A percentile compares a stretch with the other conserved stretches of the same genome.
phyloP scores from a whole-genome alignment of 2,113 vertebrate species.

The Geococcyx californianus region DNA sequence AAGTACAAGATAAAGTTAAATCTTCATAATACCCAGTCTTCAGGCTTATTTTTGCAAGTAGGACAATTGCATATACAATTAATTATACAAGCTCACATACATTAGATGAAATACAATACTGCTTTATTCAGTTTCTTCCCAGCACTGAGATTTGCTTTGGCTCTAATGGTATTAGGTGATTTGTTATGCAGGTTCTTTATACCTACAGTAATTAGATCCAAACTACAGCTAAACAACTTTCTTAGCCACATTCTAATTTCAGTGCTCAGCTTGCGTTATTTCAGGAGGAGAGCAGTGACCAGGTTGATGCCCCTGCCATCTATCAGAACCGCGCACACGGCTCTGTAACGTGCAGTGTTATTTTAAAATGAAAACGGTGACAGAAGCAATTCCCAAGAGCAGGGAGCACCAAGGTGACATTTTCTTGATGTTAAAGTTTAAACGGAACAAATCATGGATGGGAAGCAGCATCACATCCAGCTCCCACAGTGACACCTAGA shows the following conservation, averaged over 20 bases:
- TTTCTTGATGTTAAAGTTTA: slow-evolving; percentile 62
- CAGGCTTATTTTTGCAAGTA: background rate
- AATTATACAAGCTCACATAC: background rate
- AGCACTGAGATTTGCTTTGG: background rate
- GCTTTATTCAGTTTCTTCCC: background rate
- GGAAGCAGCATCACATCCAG: slow-evolving; percentile 6
- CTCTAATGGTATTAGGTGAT: background rate
- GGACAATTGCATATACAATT: background rate
- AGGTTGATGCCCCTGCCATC: background rate
- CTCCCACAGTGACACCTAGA: slow-evolving; percentile 57
- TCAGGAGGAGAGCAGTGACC: background rate
- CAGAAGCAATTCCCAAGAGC: slow-evolving; percentile 51
- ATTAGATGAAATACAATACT: slow-evolving; percentile 10
- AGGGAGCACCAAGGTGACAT: slow-evolving; percentile 58
- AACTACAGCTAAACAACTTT: background rate
- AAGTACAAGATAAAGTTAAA: background rate
- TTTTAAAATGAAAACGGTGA: slow-evolving; percentile 40
- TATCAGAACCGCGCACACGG: background rate
- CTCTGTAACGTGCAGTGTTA: background rate
- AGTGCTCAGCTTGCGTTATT: background rate
- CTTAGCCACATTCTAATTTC: background rate
- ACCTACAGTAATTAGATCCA: background rate
- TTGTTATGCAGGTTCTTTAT: background rate
- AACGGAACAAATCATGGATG: slow-evolving; percentile 34
- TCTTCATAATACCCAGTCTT: background rate